A percentile compares a stretch with the other conserved stretches of the same genome.
Evolutionary conservation across 2,888 invertebrate species (phyloP).

Genomic region (Piscicola geometra): DNA sequence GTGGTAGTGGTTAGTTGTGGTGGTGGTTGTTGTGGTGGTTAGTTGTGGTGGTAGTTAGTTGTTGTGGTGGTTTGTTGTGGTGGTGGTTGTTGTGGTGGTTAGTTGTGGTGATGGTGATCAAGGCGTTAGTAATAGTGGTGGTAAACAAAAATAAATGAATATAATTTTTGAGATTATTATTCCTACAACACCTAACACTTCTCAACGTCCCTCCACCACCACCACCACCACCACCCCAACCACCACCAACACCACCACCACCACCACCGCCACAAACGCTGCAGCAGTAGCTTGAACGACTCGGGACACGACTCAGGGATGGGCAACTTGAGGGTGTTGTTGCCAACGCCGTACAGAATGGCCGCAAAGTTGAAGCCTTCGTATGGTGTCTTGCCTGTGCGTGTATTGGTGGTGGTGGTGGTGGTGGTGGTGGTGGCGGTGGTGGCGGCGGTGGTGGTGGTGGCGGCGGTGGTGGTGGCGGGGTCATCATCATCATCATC

Average conservation of each 20-base stretch:
- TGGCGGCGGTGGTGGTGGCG: background rate
- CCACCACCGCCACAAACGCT: constrained; percentile 1
- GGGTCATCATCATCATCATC: constrained; percentile 22
- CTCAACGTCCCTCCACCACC: background rate
- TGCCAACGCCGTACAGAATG: constrained; percentile 35
- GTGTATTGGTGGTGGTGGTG: too few relatives aligned
- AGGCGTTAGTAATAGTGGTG: too few relatives aligned
- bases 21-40: too few relatives aligned
- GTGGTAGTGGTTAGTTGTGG: too few relatives aligned
- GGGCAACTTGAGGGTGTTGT: constrained; percentile 33
- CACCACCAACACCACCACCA: background rate
- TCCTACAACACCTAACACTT: background rate
- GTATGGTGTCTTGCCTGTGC: constrained; percentile 29
- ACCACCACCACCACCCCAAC: constrained; percentile 4
- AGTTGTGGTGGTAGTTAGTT: too few relatives aligned
- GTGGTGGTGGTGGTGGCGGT: too few relatives aligned
- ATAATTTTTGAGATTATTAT: too few relatives aligned
- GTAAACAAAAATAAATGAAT: too few relatives aligned
- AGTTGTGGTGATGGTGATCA: too few relatives aligned
- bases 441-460: too few relatives aligned
- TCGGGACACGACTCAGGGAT: constrained; percentile 34
- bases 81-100: too few relatives aligned
- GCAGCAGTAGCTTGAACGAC: constrained; percentile 31
- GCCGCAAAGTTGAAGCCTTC: constrained; percentile 34
- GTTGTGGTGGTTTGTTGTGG: too few relatives aligned